Evolutionary conservation across 2,888 invertebrate genomes (phyloP), one percentile per base, ranked within the genome.

Genomic region (Torymus texanus): DNA sequence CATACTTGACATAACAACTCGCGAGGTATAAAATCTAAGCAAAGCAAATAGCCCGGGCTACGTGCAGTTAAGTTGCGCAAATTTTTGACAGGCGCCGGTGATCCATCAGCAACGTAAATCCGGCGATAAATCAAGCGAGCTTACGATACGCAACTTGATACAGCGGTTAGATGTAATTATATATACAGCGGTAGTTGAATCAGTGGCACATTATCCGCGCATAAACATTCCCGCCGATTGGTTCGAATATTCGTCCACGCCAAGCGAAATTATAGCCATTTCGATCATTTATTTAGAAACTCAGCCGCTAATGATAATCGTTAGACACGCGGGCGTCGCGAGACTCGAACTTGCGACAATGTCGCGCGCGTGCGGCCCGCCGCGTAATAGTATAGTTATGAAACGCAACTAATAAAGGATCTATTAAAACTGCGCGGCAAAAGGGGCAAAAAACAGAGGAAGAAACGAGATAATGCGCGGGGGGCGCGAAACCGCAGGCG

Each of bases 331-430:
- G 62, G 55, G 50, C 13, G 8, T 8, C 8, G 41, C 41, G 41
- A 41, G 41, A 41, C 41, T 41, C 41, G 41, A 18, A 65, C 72
- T 78, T 78, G 77, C 77, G 61, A 18, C 66, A 78, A 70, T 66
- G 78, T 58, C 12, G 10, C 50, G 55, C 72, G 56, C 71, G 70
- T 62, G 76, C 62, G 41, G 41, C 41, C 41, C 41, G 41, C 21
- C 13, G 41, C 41, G 5, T 63, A 67, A 78, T 72, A 12, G 72
- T 66, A 78, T 72, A 29, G 59, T 78, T 78, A 55, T 55, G 78
- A 78, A 78, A 78, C 50, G 66, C 51, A n/a, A 70, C 66, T 72
- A 76, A 78, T 78, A 72, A 78, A 72, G 78, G 72, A 72, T 78
- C 61, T 65, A 50, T 73, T 41, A 70, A 56, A 63, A 66, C 65